Conservation (phyloP, 2,113 vertebrate species). For the Poecilia latipinna region DNA sequence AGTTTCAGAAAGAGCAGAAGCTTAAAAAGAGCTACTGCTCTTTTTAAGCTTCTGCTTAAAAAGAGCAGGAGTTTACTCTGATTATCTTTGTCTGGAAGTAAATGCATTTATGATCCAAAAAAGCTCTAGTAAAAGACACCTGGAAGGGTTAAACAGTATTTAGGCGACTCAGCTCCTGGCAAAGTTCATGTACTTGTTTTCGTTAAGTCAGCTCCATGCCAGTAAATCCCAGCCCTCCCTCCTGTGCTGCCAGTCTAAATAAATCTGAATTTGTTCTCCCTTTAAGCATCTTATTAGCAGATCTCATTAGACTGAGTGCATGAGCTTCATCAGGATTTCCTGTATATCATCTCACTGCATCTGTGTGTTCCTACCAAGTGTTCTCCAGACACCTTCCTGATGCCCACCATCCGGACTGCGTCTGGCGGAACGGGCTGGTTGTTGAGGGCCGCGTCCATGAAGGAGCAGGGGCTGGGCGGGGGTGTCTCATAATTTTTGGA, state of each 20-base stretch:
- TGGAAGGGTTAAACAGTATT: background rate
- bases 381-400: slow-evolving; percentile 91
- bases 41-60: too few species aligned
- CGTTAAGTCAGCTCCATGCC: slow-evolving; percentile 3
- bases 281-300: slow-evolving; percentile 31
- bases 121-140: background rate
- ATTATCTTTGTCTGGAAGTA: background rate
- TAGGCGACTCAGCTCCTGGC: background rate
- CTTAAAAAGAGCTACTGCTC: too few species aligned
- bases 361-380: slow-evolving; percentile 85
- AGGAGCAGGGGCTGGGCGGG: slow-evolving; percentile 87
- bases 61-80: background rate
- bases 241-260: background rate
- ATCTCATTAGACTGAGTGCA: slow-evolving; percentile 39
- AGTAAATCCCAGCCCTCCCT: slow-evolving; percentile 9
- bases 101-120: background rate
- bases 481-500: slow-evolving; percentile 95
- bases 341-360: slow-evolving; percentile 17
- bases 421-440: slow-evolving; percentile 93
- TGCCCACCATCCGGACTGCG: slow-evolving; percentile 95
- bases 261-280: slow-evolving; percentile 22
- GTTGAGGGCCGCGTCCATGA: slow-evolving; percentile 87
- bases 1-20: too few species aligned
- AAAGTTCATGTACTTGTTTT: background rate
- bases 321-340: slow-evolving; percentile 14